A percentile compares a stretch with the other conserved stretches of the same genome.
Conservation (phyloP, 2,888 invertebrate species). For the Zhengitettix transpicula region DNA sequence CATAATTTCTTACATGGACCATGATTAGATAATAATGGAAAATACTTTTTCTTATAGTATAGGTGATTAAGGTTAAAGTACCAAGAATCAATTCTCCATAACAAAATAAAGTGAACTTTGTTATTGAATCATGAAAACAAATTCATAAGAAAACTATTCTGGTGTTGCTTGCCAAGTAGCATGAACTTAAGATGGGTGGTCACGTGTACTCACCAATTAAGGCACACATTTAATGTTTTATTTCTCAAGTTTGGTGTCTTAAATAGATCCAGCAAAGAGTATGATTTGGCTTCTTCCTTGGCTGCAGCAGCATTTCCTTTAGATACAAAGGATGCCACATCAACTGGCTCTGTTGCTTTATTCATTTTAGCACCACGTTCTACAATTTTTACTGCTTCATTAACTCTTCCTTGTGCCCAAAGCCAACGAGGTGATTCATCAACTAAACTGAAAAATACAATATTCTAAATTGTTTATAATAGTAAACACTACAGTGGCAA, state of each 20-base stretch:
- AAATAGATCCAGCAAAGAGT: conserved; percentile 54
- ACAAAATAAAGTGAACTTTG: too few relatives aligned
- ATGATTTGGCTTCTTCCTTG: conserved; percentile 29
- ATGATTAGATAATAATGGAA: too few relatives aligned
- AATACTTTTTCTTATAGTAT: too few relatives aligned
- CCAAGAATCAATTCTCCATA: too few relatives aligned
- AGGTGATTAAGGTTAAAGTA: too few relatives aligned
- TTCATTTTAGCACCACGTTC: conserved; percentile 61
- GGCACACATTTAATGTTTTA: conserved; percentile 63
- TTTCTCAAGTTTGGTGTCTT: conserved; percentile 60
- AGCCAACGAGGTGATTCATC: conserved; percentile 81
- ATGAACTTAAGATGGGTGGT: not conserved
- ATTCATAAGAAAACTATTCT: too few relatives aligned
- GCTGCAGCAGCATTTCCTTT: conserved; percentile 35
- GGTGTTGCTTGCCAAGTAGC: too few relatives aligned
- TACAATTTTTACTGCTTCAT: conserved; percentile 58
- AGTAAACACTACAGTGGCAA: too few relatives aligned
- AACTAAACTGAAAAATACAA: conserved; percentile 46
- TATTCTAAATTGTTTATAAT: not conserved
- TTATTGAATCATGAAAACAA: too few relatives aligned
- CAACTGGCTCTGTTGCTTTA: conserved; percentile 35
- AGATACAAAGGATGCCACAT: conserved; percentile 47
- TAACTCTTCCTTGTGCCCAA: conserved; percentile 62
- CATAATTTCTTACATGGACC: too few relatives aligned
- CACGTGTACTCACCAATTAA: conserved; percentile 43